phyloP scores from a whole-genome alignment of 2,113 vertebrate species.

The Zosterops lateralis region DNA sequence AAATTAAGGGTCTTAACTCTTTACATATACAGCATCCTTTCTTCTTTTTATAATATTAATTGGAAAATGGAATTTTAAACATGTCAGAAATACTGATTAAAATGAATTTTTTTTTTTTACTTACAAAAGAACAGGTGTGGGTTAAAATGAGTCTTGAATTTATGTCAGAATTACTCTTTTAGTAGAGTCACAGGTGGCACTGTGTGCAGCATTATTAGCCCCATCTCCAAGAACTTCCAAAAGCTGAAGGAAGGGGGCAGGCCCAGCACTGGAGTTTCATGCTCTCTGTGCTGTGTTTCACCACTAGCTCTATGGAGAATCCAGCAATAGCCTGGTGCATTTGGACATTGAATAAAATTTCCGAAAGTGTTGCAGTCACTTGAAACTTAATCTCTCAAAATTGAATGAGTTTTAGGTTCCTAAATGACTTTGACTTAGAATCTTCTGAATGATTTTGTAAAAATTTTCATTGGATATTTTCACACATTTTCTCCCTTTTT shows the following conservation, averaged over 20 bases:
- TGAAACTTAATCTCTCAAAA: not conserved
- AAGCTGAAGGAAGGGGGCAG: not conserved
- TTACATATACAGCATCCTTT: not conserved
- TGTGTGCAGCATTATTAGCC: not conserved
- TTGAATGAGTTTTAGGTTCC: not conserved
- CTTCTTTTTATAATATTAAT: not conserved
- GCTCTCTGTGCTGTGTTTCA: not conserved
- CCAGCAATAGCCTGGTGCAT: not conserved
- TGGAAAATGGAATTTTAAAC: not conserved
- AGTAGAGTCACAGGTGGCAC: not conserved
- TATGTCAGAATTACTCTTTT: not conserved
- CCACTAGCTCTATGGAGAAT: not conserved
- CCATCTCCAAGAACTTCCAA: not conserved
- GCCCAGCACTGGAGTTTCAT: rapidly evolving
- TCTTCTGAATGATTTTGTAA: not conserved
- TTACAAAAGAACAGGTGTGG: not conserved
- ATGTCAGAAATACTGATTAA: not conserved
- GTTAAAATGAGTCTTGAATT: not conserved
- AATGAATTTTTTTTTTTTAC: not conserved
- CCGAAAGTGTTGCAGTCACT: not conserved
- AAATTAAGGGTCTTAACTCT: not conserved
- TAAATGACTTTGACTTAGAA: not conserved
- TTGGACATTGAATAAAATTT: not conserved
- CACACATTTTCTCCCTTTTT: not conserved
- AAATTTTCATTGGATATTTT: not conserved